Percentiles rank a stretch among this genome's conserved stretches.
phyloP scores from a whole-genome alignment of 2,888 invertebrate species.

The Limenitis camilla region DNA sequence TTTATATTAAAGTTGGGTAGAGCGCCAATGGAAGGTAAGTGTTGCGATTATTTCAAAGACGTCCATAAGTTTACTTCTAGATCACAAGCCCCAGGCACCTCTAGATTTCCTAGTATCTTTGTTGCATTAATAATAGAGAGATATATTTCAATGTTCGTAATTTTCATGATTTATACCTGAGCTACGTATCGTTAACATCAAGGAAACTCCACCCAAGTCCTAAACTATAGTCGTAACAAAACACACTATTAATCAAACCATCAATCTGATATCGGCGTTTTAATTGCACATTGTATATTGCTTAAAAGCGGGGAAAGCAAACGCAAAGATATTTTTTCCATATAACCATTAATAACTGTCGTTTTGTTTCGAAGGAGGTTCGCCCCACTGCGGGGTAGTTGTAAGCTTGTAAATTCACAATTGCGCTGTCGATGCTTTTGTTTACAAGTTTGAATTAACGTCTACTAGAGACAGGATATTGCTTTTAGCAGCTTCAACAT shows the following conservation, averaged over 20 bases:
- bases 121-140: neutral
- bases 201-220: constrained; percentile 10
- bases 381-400: constrained; percentile 52
- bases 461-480: constrained; percentile 11
- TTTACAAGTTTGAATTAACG: constrained; percentile 23
- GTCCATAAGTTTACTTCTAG: too few species aligned
- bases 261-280: constrained; percentile 70
- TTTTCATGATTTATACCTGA: neutral
- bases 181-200: neutral
- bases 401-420: constrained; percentile 31
- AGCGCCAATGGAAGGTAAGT: too few species aligned
- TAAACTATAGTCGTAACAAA: constrained; percentile 7
- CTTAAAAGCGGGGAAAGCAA: constrained; percentile 68
- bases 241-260: constrained; percentile 53
- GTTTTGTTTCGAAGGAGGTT: constrained; percentile 70
- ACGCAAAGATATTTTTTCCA: constrained; percentile 80
- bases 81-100: too few species aligned
- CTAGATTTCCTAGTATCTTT: too few species aligned
- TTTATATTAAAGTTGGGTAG: neutral
- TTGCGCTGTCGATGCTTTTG: constrained; percentile 22
- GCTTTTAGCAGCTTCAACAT: constrained; percentile 1
- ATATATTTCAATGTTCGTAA: neutral
- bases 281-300: constrained; percentile 70
- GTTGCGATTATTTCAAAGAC: too few species aligned
- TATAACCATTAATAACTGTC: constrained; percentile 81